Conservation (phyloP, 2,113 vertebrate species). For the Petrocephalus zakoni region DNA sequence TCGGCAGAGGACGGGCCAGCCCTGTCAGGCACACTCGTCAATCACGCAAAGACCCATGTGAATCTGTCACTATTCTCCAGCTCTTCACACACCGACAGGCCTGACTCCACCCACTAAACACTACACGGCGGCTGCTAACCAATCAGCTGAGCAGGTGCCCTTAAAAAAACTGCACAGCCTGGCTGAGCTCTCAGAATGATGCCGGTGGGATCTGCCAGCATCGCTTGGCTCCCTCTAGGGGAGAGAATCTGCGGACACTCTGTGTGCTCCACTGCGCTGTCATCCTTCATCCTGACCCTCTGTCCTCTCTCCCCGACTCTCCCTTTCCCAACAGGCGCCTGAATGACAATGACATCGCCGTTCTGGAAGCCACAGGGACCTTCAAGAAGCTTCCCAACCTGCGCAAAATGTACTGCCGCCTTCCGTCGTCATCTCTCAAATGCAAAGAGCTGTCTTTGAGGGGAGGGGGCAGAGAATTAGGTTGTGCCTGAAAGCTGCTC, state of each 20-base stretch:
- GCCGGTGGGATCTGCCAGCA: neutral
- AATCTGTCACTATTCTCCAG: neutral
- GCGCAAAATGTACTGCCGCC: slow-evolving; percentile 78
- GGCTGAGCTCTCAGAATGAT: neutral
- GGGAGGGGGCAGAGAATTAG: neutral
- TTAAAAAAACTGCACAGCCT: neutral
- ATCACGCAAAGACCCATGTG: slow-evolving; percentile 20
- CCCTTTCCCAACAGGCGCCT: slow-evolving; percentile 63
- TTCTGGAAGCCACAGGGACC: slow-evolving; percentile 75
- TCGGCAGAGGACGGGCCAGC: slow-evolving; percentile 49
- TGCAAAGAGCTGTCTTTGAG: neutral
- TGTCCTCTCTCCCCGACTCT: neutral
- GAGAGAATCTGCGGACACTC: neutral
- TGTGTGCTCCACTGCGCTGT: neutral
- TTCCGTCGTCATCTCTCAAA: neutral
- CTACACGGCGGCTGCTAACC: neutral
- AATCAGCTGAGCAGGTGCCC: neutral
- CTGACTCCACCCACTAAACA: neutral
- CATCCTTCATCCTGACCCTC: slow-evolving; percentile 5
- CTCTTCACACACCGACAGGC: neutral
- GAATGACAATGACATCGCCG: slow-evolving; percentile 89
- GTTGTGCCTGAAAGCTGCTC: neutral
- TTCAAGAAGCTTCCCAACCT: slow-evolving; percentile 93
- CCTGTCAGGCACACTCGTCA: slow-evolving; percentile 31
- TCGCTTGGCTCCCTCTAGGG: neutral